phyloP scores from a whole-genome alignment of 2,113 vertebrate genomes.

The Eudorcas thomsonii region DNA sequence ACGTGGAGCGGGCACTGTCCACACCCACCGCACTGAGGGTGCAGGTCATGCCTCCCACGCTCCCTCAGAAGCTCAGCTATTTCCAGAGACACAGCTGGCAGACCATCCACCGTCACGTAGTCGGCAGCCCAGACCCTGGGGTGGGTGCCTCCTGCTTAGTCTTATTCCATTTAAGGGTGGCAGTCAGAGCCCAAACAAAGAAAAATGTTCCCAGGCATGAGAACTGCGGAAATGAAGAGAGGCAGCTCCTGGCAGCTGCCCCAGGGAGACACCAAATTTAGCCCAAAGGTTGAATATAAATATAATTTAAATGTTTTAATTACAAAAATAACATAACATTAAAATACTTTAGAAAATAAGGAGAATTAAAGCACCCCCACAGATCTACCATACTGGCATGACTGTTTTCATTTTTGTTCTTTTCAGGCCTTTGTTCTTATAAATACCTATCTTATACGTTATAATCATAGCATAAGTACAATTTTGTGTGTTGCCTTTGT shows the following conservation, averaged over 20 bases:
- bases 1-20: fast-evolving
- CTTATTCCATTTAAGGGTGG: conserved; percentile 81
- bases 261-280: conserved; percentile 58
- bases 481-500: background rate
- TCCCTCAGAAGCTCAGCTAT: too few relatives aligned
- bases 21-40: background rate
- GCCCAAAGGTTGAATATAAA: conserved; percentile 54
- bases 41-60: background rate
- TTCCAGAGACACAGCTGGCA: conserved; percentile 37
- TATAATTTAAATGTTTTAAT: conserved; percentile 31
- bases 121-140: conserved; percentile 53
- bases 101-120: conserved; percentile 11
- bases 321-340: conserved; percentile 34
- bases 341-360: conserved; percentile 19
- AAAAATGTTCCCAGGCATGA: conserved; percentile 57
- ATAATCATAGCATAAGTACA: background rate
- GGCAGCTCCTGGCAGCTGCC: conserved; percentile 29
- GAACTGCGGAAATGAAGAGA: conserved; percentile 19
- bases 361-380: background rate
- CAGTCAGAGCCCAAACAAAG: conserved; percentile 57
- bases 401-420: background rate
- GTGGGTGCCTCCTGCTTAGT: conserved; percentile 68
- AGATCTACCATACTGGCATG: background rate
- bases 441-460: background rate
- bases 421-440: background rate